Evolutionary conservation across 30 jellyfish, hydroid and myxozoan species (phyloP).

Genomic region (Euphysa ruthae): DNA sequence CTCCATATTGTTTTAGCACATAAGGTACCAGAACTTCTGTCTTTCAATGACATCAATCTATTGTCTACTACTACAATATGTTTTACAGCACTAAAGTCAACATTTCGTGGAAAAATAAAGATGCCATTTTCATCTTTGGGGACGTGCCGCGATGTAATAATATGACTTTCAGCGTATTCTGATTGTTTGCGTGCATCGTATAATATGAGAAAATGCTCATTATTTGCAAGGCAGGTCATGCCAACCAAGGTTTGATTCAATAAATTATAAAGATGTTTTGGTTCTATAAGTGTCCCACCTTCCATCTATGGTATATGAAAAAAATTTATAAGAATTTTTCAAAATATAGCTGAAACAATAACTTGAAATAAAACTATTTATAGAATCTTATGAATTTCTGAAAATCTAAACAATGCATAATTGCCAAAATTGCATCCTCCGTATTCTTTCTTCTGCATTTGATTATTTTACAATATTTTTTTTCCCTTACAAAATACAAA

Average conservation of each 20-base stretch:
- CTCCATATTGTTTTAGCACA: constrained; percentile 58
- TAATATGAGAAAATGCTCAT: constrained; percentile 40
- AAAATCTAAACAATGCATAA: too few species aligned
- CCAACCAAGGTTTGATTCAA: constrained; percentile 46
- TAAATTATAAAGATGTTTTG: constrained; percentile 67
- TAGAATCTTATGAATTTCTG: too few species aligned
- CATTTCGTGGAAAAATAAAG: constrained; percentile 41
- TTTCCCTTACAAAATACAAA: too few species aligned
- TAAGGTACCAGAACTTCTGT: constrained; percentile 29
- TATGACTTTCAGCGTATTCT: constrained; percentile 67
- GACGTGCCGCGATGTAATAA: constrained; percentile 46
- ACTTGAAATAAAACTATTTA: too few species aligned
- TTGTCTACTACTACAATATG: constrained; percentile 64
- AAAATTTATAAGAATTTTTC: too few species aligned
- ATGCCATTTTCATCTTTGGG: constrained; percentile 25
- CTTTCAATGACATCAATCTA: constrained; percentile 26
- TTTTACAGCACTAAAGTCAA: constrained; percentile 56
- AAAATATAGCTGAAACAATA: too few species aligned
- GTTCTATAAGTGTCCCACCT: constrained; percentile 52
- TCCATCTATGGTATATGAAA: constrained; percentile 18
- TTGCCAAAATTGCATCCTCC: too few species aligned
- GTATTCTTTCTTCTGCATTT: too few species aligned
- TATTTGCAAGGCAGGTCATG: constrained; percentile 19
- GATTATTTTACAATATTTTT: too few species aligned
- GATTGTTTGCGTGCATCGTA: constrained; percentile 39